Base-by-base conservation (phyloP, 2,888 invertebrate species). In the Agrochola macilenta region DNA sequence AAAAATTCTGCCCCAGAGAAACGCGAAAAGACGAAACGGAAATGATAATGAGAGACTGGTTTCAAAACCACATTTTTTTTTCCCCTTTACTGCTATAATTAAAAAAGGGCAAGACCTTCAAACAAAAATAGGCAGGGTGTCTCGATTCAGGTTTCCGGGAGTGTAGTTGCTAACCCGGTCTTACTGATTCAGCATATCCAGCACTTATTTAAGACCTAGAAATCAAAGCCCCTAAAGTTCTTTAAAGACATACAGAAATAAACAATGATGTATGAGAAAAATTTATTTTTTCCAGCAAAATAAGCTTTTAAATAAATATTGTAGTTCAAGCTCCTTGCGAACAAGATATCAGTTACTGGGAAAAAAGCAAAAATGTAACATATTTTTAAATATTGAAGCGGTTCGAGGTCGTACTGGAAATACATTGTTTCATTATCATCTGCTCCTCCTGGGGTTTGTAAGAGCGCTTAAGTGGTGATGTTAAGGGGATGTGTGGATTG, bases 401-500 rank as follows among this genome's bases (percentile, higher is more conserved):
- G 9, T 49, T 39, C 11, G 35, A 26, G 23, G 17, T 81, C 26
- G 12, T 23, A 35, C 81, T 77, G 17, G 60, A 52, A 72, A 72
- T 52, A 74, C n/a, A 30, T 60, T 35, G 52, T 52, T 80, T 60
- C 58, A 76, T 60, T 70, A 80, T 11, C 46, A 35, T 20, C 30
- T 69, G 0, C 30, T 60, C 4, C 79, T 49, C 58, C 3, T 23
- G 30, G 58, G 79, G 8, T 60, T 71, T 43, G 71, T 80, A n/a
- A 60, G 30, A 70, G 71, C 52, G 30, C 39, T 79, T 77, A 81
- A 61, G 74, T 54, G 61, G 43, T 81, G 81, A 61, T 46, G 39
- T 79, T 20, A n/a, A 74, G 54, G 54, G 54, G 26, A 43, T 35
- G 20, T 74, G 58, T 43, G 35, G 74, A 52, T 77, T 61, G 26